A percentile compares a stretch with the other conserved stretches of the same genome.
phyloP scores from a whole-genome alignment of 1,140 invertebrate species.

The roundworm (Caenorhabditis elegans) region WBcel235 BX284603.4:6636001-6636500 shows the following conservation, averaged over 20 bases:
- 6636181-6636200: not conserved
- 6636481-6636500: constrained; percentile 66
- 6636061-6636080: constrained; percentile 79
- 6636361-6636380: not conserved
- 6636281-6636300: not conserved
- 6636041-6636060: constrained; percentile 77
- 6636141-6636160: not conserved
- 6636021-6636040: constrained; percentile 79
- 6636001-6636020: constrained; percentile 75
- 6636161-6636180: not conserved
- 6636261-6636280: not conserved
- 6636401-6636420: constrained; percentile 60
- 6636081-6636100: constrained; percentile 76
- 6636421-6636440: constrained; percentile 67
- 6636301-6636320: too few relatives aligned
- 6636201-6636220: not conserved
- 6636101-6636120: constrained; percentile 74
- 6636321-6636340: too few relatives aligned
- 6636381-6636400: not conserved
- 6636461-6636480: constrained; percentile 85
- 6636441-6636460: constrained; percentile 78
- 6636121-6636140: constrained; percentile 24
- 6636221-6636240: not conserved
- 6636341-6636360: too few relatives aligned
- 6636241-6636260: not conserved